Evolutionary conservation across 92 coral and sea anemone species (phyloP).

Genomic region (Phymanthus crucifer): DNA sequence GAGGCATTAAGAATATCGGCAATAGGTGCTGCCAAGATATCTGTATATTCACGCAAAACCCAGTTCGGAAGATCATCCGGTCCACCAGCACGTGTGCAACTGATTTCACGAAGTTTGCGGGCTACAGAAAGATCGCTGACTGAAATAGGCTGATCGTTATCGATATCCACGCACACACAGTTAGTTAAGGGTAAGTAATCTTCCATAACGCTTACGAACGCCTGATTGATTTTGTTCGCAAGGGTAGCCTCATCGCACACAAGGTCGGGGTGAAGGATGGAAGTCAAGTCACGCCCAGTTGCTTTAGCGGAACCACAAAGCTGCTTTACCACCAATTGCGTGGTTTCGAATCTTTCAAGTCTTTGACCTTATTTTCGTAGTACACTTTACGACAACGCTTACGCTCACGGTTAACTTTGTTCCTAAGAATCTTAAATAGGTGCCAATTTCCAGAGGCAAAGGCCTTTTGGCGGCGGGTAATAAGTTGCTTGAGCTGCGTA

Average conservation of each 20-base stretch:
- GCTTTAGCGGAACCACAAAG: conserved; percentile 43
- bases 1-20: conserved; percentile 40
- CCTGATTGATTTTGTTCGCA: conserved; percentile 39
- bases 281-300: conserved; percentile 36
- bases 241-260: conserved; percentile 28
- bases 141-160: conserved; percentile 46
- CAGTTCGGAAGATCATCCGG: conserved; percentile 47
- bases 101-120: conserved; percentile 31
- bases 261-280: conserved; percentile 18
- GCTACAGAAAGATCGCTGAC: conserved; percentile 30
- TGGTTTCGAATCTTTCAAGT: conserved; percentile 43
- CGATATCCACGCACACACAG: conserved; percentile 10
- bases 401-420: conserved; percentile 58
- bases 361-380: no score
- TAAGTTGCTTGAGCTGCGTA: conserved; percentile 48
- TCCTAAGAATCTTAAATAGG: conserved; percentile 46
- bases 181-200: conserved; percentile 34
- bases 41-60: conserved; percentile 34
- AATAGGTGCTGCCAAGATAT: conserved; percentile 45
- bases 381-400: conserved; percentile 44
- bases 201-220: conserved; percentile 41
- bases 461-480: conserved; percentile 58
- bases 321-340: conserved; percentile 61
- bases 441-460: conserved; percentile 33
- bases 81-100: no score